Conservation (phyloP, 2,113 vertebrate species). For the Dryoscopus gambensis region DNA sequence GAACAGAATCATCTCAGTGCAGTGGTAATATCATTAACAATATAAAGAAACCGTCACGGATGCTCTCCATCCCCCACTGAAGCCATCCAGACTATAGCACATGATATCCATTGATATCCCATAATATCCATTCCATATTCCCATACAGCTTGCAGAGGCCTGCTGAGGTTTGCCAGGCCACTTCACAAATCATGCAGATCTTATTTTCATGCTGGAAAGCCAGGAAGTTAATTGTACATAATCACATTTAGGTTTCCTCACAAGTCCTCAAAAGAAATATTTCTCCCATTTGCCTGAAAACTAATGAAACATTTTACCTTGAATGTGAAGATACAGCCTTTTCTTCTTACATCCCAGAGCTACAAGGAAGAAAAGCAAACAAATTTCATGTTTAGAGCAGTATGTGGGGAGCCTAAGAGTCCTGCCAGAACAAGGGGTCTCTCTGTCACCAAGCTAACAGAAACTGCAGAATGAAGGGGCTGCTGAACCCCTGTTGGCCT, state of each 20-base stretch:
- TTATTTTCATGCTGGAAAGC: background rate
- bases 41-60: background rate
- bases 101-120: background rate
- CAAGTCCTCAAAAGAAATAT: background rate
- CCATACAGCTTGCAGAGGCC: background rate
- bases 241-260: background rate
- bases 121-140: background rate
- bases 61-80: background rate
- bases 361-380: conserved; percentile 50
- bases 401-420: background rate
- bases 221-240: background rate
- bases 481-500: background rate
- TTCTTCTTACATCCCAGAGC: conserved; percentile 95
- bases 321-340: conserved; percentile 92
- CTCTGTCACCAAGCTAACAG: background rate
- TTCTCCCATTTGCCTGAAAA: background rate
- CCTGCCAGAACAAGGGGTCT: background rate
- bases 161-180: background rate
- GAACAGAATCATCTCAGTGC: background rate
- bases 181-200: background rate
- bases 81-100: background rate
- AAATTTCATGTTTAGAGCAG: background rate
- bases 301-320: conserved; percentile 75
- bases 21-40: background rate
- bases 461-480: background rate